Evolutionary conservation across 64 coral and sea anemone genomes (phyloP), one percentile per base, ranked within the genome.

Genomic region (Montipora efflorescens): DNA sequence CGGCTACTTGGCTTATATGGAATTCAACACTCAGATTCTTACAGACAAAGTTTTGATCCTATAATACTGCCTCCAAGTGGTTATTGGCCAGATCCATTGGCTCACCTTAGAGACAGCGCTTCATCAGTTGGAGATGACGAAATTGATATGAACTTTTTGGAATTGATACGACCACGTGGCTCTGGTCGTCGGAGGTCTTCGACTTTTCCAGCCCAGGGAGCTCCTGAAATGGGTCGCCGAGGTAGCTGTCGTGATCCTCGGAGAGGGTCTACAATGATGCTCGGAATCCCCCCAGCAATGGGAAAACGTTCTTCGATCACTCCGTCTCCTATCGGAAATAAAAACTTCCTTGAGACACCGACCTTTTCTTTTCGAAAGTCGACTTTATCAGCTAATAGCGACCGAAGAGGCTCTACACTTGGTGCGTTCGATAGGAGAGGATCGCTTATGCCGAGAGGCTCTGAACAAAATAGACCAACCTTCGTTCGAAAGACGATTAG

Each of bases 41-140:
- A 91, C 71, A 90, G 95, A n/a, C 28, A 83, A 22, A 93, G 95
- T 64, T 97, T 87, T 28, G 95, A 97, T 25, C 77, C 87, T 8
- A 66, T 90, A 59, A 48, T 77, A 0, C 82, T 97, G 13, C 95
- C 95, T 7, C 95, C 95, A 7, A 88, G 95, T 64, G 92, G 95
- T 0, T 94, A 91, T 23, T 97, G 93, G 68, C 89, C 92, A 8
- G 89, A 92, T 59, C 84, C 83, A 21, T 23, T 51, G 23, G 77
- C 62, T 9, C 74, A 88, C 15, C 74, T 79, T 44, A 79, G 48
- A 50, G 81, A 70, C 22, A 12, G 19, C 19, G 62, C 59, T 5
- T 84, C 81, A 69, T 84, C 59, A 16, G 14, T 84, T 10, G 61
- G 6, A 16, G 81, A 84, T 68, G 81, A 68, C 44, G 59, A 84